Base-by-base conservation (phyloP, 2,888 invertebrate genomes). In the Hydraecia micacea region DNA sequence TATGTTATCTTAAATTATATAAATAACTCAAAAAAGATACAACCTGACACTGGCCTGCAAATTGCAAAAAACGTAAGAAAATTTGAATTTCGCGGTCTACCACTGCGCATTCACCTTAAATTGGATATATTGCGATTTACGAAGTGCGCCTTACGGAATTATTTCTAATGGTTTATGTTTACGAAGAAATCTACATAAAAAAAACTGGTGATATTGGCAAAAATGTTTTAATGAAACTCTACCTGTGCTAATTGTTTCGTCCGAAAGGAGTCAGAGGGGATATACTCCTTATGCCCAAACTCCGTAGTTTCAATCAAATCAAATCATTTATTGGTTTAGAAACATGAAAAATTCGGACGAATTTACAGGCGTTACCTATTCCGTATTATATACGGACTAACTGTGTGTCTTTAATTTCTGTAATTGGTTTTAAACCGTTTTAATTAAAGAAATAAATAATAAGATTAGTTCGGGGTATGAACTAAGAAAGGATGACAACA, bases 121-220 rank as follows among this genome's bases (percentile, higher is more conserved):
- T 36, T 28, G 39, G 13, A 60, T 32, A 18, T 46, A 18, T 70
- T 15, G 6, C 2, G 39, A 72, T 52, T 46, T 49, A 36, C 18
- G 13, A 58, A 11, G n/a, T 75, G 62, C 62, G 18, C 28, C 32
- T 72, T 46, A 21, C 39, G 8, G 39, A 32, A 72, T 78, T 76
- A 7, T 46, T 69, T 60, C n/a, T 25, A 18, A n/a, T 39, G 28
- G 4, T 25, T 63, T 68, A 77, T 39, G 32, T 55, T 74, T 46
- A 46, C 8, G 18, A 28, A 63, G 25, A 42, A 69, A 69, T 42
- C 21, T 15, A 21, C 18, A 28, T 28, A 0, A 52, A 66, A 39
- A 28, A 66, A 6, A 66, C 13, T 15, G 25, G 11, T n/a, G 9
- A 52, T 11, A n/a, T n/a, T 49, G 5, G 11, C 15, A 28, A 49